phyloP scores from a whole-genome alignment of 92 coral and sea anemone species.

The Meandrina meandrites region DNA sequence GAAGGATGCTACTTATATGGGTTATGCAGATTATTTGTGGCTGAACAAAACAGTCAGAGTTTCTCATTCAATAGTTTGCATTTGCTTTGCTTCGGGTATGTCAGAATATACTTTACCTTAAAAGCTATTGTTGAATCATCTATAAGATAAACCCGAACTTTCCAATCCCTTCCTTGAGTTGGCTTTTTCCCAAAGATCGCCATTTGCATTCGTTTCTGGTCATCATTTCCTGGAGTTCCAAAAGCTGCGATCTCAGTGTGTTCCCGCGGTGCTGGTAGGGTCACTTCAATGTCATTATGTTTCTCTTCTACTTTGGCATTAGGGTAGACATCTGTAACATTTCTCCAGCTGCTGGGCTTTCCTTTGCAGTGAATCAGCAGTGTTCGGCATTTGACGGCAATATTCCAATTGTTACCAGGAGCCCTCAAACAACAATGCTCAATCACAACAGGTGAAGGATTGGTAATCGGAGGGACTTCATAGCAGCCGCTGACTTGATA shows the following conservation, averaged over 20 bases:
- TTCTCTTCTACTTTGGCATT: conserved; percentile 23
- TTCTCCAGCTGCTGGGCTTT: background rate
- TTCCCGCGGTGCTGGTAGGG: conserved; percentile 3
- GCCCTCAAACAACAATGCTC: conserved; percentile 23
- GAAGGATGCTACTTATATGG: too few species aligned
- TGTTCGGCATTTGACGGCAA: conserved; percentile 19
- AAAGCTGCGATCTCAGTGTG: conserved; percentile 40
- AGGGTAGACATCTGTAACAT: background rate
- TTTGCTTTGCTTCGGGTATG: too few species aligned
- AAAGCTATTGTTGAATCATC: conserved; percentile 30
- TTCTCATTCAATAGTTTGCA: too few species aligned
- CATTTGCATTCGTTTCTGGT: conserved; percentile 48
- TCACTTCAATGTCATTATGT: conserved; percentile 38
- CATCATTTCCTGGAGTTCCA: conserved; percentile 35
- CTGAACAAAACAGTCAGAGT: too few species aligned
- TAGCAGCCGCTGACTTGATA: conserved; percentile 27
- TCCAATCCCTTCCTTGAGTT: conserved; percentile 30
- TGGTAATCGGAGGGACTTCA: background rate
- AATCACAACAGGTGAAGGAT: background rate
- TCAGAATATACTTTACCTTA: conserved; percentile 18
- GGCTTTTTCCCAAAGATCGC: conserved; percentile 29
- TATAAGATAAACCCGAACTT: conserved; percentile 33
- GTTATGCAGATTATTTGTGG: too few species aligned
- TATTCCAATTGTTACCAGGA: conserved; percentile 21
- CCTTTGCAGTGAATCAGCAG: background rate